Conservation (phyloP, 2,113 vertebrate species). For the Vulpes ferrilata region DNA sequence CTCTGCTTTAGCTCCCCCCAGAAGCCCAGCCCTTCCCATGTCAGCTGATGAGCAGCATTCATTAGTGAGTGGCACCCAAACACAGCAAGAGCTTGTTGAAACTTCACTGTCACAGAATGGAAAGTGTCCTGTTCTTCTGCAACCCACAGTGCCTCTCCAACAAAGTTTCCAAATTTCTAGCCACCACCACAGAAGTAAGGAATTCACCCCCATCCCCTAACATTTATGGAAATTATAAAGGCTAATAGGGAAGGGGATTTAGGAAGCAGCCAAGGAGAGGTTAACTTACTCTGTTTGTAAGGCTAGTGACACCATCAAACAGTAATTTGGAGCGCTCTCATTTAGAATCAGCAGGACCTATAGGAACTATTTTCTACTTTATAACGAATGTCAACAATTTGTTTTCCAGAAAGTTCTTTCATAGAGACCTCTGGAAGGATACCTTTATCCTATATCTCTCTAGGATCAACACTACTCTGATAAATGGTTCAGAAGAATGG, state of each 20-base stretch:
- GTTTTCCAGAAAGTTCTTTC: constrained; percentile 18
- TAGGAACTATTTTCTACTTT: not conserved
- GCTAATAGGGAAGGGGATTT: not conserved
- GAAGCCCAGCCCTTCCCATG: not conserved
- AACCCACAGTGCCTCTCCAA: not conserved
- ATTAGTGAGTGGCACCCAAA: accelerated
- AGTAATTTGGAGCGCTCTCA: too few species aligned
- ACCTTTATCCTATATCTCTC: not conserved
- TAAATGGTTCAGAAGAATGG: not conserved
- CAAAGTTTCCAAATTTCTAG: not conserved
- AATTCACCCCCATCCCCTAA: not conserved
- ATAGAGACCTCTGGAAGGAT: not conserved
- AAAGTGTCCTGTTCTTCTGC: not conserved
- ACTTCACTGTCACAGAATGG: not conserved
- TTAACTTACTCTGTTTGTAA: not conserved
- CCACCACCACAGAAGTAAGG: not conserved
- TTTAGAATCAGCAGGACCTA: accelerated
- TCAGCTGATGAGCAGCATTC: accelerated
- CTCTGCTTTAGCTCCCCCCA: not conserved
- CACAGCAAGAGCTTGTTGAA: too few species aligned
- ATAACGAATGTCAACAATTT: not conserved
- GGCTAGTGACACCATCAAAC: accelerated
- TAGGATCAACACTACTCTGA: not conserved
- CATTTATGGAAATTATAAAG: not conserved
- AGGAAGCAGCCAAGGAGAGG: not conserved